These are phyloP conservation scores for Ornithoptera alexandrae DNA, from an alignment of 2,888 invertebrate genomes.

Conservation along the genomic window DNA sequence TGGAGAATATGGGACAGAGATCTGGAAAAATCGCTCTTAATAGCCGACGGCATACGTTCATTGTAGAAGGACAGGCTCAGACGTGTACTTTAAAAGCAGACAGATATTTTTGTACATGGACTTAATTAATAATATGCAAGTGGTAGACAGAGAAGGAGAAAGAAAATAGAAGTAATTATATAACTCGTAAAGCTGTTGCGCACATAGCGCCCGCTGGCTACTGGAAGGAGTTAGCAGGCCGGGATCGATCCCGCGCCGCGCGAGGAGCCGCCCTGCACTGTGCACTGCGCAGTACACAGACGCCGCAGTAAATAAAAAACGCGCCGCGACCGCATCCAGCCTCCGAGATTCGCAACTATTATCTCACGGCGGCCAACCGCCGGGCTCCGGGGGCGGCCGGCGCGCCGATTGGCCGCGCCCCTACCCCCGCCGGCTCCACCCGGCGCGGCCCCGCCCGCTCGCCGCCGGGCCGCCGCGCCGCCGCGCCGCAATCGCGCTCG, in stretches of 20 bases:
- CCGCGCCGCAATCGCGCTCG: slow-evolving; percentile 53
- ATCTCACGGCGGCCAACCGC: slow-evolving; percentile 70
- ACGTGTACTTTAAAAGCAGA: too few species aligned
- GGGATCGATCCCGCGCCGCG: slow-evolving; percentile 68
- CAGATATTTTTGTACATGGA: too few species aligned
- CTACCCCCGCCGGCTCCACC: slow-evolving; percentile 63
- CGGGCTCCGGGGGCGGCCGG: slow-evolving; percentile 41
- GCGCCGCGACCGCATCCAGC: slow-evolving; percentile 63
- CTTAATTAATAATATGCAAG: too few species aligned
- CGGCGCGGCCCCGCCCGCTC: slow-evolving; percentile 38
- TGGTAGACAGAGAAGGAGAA: too few species aligned
- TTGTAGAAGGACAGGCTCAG: too few species aligned
- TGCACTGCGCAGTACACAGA: slow-evolving; percentile 11
- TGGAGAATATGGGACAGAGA: too few species aligned
- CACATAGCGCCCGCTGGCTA: slow-evolving; percentile 37
- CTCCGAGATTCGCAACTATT: slow-evolving; percentile 76
- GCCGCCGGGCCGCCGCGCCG: slow-evolving; percentile 53
- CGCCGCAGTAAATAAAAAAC: slow-evolving; percentile 62
- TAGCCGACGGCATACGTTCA: too few species aligned
- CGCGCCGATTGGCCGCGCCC: slow-evolving; percentile 53
- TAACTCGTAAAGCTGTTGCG: neutral
- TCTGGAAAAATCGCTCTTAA: too few species aligned
- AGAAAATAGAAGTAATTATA: too few species aligned
- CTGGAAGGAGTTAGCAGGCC: slow-evolving; percentile 60
- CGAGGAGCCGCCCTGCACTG: slow-evolving; percentile 67